A percentile compares a stretch with the other conserved stretches of the same genome.
phyloP scores from a whole-genome alignment of 2,797 vertebrate species.

The Craterocephalus amniculus region DNA sequence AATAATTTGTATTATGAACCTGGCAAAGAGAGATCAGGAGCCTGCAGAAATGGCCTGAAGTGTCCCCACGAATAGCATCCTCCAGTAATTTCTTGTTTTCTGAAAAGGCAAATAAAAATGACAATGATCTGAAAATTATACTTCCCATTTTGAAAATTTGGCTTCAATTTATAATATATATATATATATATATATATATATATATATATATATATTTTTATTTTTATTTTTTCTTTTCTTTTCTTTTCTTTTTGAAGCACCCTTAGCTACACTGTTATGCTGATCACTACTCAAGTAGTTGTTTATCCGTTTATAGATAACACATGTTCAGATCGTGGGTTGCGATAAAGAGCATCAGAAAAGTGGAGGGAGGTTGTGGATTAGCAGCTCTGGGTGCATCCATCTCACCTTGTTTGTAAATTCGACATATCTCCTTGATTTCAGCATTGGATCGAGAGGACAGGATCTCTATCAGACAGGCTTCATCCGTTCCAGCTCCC shows the following conservation, averaged over 20 bases:
- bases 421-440: slow-evolving; percentile 88
- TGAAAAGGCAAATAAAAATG: slow-evolving; percentile 51
- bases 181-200: too few relatives aligned
- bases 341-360: slow-evolving; percentile 17
- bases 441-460: slow-evolving; percentile 92
- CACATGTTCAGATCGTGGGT: background rate
- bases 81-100: slow-evolving; percentile 94
- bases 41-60: slow-evolving; percentile 95
- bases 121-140: background rate
- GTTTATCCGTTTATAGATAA: background rate
- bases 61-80: slow-evolving; percentile 92
- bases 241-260: too few relatives aligned
- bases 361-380: slow-evolving; percentile 8
- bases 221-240: too few relatives aligned
- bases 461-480: slow-evolving; percentile 96
- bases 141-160: background rate
- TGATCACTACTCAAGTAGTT: background rate
- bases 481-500: slow-evolving; percentile 97
- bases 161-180: background rate
- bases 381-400: background rate
- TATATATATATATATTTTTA: too few relatives aligned
- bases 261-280: background rate
- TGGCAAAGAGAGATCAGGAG: slow-evolving; percentile 94
- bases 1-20: slow-evolving; percentile 74
- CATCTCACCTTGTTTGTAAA: slow-evolving; percentile 90